Conservation (phyloP, 2,888 invertebrate genomes). For the Pseudococcus viburni region DNA sequence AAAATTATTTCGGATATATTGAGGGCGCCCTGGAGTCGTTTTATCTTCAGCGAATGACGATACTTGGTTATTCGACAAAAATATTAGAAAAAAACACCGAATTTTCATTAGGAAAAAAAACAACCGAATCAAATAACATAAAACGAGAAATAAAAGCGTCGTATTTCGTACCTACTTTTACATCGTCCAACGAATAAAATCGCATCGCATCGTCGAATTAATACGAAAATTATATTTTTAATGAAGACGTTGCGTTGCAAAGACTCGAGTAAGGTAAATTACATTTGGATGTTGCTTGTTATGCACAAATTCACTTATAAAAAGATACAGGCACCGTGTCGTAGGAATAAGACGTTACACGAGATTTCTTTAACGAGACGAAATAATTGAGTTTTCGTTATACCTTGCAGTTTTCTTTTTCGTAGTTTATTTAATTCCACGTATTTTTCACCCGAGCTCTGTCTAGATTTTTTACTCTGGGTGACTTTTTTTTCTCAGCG, state of each 20-base stretch:
- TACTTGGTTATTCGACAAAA: no score
- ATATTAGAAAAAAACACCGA: no score
- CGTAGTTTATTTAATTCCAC: not conserved
- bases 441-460: not conserved
- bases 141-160: no score
- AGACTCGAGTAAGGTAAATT: not conserved
- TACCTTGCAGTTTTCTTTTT: not conserved
- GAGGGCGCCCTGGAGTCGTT: no score
- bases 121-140: no score
- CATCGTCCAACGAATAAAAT: not conserved
- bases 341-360: not conserved
- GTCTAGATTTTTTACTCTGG: not conserved
- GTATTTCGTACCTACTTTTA: no score
- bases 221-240: slow-evolving; percentile 45
- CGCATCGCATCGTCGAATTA: not conserved
- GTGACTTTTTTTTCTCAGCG: not conserved
- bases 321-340: not conserved
- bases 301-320: not conserved
- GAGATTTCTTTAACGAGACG: slow-evolving; percentile 38
- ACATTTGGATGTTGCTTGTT: slow-evolving; percentile 8
- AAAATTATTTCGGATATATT: no score
- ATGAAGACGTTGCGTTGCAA: slow-evolving; percentile 2
- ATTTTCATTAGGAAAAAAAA: no score
- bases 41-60: no score
- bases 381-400: slow-evolving; percentile 23